phyloP scores from a whole-genome alignment of 2,888 invertebrate species.

The Microctonus brassicae region DNA sequence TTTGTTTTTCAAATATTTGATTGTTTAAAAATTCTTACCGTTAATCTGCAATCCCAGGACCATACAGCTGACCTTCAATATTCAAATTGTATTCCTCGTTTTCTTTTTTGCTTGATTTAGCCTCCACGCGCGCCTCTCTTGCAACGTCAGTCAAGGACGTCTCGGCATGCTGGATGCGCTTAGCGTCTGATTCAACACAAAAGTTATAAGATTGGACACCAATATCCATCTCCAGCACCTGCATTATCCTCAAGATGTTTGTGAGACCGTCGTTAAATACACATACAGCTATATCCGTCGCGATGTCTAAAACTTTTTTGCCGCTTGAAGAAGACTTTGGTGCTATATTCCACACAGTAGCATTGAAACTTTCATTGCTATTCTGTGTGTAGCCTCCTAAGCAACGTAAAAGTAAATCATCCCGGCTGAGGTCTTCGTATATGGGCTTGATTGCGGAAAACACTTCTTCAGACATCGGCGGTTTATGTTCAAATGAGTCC shows the following conservation, averaged over 20 bases:
- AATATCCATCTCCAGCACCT: slow-evolving; percentile 40
- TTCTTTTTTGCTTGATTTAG: slow-evolving; percentile 24
- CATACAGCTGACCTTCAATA: slow-evolving; percentile 40
- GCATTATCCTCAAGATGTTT: slow-evolving; percentile 39
- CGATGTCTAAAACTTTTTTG: slow-evolving; percentile 32
- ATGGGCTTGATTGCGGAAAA: slow-evolving; percentile 36
- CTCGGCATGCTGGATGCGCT: slow-evolving; percentile 31
- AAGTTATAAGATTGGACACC: slow-evolving; percentile 5
- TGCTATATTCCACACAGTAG: slow-evolving; percentile 39
- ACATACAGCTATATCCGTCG: slow-evolving; percentile 33
- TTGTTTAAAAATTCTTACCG: neutral
- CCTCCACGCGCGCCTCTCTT: slow-evolving; percentile 35
- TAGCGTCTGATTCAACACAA: neutral
- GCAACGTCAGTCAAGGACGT: slow-evolving; percentile 28
- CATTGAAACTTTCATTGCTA: slow-evolving; percentile 41
- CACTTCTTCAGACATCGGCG: slow-evolving; percentile 31
- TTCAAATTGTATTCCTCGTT: slow-evolving; percentile 30
- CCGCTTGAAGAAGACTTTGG: slow-evolving; percentile 38
- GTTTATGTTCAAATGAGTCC: slow-evolving; percentile 13
- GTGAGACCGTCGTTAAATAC: slow-evolving; percentile 39
- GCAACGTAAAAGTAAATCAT: slow-evolving; percentile 41
- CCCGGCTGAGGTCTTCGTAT: slow-evolving; percentile 31
- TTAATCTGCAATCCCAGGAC: slow-evolving; percentile 43
- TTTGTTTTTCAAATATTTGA: too few species aligned
- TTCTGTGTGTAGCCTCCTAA: slow-evolving; percentile 37